Conservation (phyloP, 2,797 vertebrate genomes). For the Sebastiscus tertius region DNA sequence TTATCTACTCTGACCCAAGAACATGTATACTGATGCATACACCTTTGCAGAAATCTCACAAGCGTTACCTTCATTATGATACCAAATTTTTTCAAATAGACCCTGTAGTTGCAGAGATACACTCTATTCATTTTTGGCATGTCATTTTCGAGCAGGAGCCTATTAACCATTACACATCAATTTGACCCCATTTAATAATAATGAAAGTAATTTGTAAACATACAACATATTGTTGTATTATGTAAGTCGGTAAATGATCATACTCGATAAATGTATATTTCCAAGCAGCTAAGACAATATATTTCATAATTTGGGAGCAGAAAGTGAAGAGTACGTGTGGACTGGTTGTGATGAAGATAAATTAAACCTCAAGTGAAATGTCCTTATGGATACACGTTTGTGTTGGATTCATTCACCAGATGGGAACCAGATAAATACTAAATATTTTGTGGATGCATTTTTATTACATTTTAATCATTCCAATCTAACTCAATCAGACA, state of each 20-base stretch:
- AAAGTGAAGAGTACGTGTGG: not conserved
- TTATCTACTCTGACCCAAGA: not conserved
- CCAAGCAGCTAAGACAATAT: not conserved
- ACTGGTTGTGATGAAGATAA: not conserved
- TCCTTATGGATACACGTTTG: not conserved
- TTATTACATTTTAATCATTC: constrained; percentile 1
- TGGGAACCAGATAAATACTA: not conserved
- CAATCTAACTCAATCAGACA: not conserved
- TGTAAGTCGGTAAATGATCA: not conserved
- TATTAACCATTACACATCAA: not conserved
- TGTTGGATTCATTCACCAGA: not conserved
- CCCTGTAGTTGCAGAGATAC: too few relatives aligned
- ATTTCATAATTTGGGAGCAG: not conserved
- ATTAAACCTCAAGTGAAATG: constrained; percentile 1
- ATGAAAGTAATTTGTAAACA: not conserved
- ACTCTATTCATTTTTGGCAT: too few relatives aligned
- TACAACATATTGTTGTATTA: not conserved
- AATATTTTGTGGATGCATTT: not conserved
- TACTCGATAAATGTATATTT: not conserved
- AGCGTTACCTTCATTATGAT: not conserved
- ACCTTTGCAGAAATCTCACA: not conserved
- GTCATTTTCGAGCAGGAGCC: too few relatives aligned
- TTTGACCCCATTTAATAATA: not conserved
- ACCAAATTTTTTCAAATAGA: not conserved
- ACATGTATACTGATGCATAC: not conserved